These are phyloP conservation scores for Periophthalmodon schlosseri DNA, from an alignment of 2,113 vertebrate species.

Conservation along the genomic window DNA sequence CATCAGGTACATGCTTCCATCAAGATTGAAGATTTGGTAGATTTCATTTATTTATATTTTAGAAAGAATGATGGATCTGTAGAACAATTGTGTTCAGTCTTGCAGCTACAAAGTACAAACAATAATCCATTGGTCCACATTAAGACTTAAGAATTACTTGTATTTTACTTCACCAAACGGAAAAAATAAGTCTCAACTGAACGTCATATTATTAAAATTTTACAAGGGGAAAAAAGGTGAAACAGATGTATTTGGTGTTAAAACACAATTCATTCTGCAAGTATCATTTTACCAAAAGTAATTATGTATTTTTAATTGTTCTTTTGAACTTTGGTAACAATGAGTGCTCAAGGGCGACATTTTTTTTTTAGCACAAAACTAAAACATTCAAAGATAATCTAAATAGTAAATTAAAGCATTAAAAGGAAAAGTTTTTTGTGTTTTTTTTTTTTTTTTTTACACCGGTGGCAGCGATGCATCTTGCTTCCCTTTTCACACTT, in stretches of 20 bases:
- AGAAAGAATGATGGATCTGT: too few relatives aligned
- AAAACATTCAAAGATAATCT: not conserved
- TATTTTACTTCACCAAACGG: not conserved
- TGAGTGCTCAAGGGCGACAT: not conserved
- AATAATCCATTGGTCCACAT: not conserved
- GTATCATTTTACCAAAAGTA: conserved; percentile 1
- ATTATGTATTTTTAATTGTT: not conserved
- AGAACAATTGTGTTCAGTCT: too few relatives aligned
- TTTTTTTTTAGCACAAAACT: not conserved
- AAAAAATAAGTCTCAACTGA: too few relatives aligned
- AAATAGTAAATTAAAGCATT: not conserved
- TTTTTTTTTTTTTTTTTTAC: not conserved
- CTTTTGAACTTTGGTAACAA: not conserved
- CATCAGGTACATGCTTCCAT: too few relatives aligned
- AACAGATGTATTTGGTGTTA: not conserved
- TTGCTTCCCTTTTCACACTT: not conserved
- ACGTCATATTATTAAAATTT: not conserved
- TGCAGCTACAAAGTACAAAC: not conserved
- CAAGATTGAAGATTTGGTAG: too few relatives aligned
- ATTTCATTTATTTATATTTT: too few relatives aligned
- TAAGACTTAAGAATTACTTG: not conserved
- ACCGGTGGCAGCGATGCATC: not conserved
- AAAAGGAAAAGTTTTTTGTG: too few relatives aligned
- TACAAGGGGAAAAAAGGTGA: not conserved
- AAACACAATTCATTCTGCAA: not conserved